Evolutionary conservation across 2,797 vertebrate genomes (phyloP).

Genomic region (Sebastiscus albofasciatus): DNA sequence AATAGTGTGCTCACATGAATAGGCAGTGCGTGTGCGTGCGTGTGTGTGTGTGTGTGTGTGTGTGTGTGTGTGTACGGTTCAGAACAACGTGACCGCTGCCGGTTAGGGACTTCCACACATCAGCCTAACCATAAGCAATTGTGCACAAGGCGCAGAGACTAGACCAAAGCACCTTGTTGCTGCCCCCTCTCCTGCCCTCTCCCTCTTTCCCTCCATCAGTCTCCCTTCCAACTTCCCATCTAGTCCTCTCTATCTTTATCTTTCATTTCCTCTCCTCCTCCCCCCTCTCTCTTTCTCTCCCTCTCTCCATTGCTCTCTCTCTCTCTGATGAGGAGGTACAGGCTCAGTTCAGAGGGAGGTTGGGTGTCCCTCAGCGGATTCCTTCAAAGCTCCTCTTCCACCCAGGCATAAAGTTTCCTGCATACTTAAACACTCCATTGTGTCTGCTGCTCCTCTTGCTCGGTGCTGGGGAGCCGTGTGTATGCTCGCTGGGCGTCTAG

Average conservation of each 20-base stretch:
- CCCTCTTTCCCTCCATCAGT: slow-evolving; percentile 25
- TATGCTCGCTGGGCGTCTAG: slow-evolving; percentile 25
- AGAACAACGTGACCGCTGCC: slow-evolving; percentile 51
- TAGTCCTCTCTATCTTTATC: slow-evolving; percentile 43
- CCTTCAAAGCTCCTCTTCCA: slow-evolving; percentile 80
- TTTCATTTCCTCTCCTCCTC: slow-evolving; percentile 12
- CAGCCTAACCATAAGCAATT: slow-evolving; percentile 48
- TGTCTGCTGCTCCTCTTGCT: slow-evolving; percentile 64
- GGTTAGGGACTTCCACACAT: slow-evolving; percentile 60
- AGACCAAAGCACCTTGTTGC: slow-evolving; percentile 50
- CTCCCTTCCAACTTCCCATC: slow-evolving; percentile 38
- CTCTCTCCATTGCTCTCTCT: slow-evolving; percentile 30
- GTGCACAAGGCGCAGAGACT: slow-evolving; percentile 30
- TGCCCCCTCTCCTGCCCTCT: slow-evolving; percentile 26
- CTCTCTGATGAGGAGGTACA: slow-evolving; percentile 74
- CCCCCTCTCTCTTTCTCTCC: not conserved
- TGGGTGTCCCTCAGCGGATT: slow-evolving; percentile 80
- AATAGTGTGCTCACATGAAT: slow-evolving; percentile 68
- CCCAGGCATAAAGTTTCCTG: slow-evolving; percentile 79
- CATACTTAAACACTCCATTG: slow-evolving; percentile 80
- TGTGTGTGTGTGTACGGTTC: slow-evolving; percentile 4
- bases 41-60: not conserved
- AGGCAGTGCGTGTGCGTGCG: slow-evolving; percentile 26
- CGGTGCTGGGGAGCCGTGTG: slow-evolving; percentile 38
- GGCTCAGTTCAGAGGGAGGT: slow-evolving; percentile 80